Conservation (phyloP, 2,888 invertebrate genomes). For the Leucoma salicis region DNA sequence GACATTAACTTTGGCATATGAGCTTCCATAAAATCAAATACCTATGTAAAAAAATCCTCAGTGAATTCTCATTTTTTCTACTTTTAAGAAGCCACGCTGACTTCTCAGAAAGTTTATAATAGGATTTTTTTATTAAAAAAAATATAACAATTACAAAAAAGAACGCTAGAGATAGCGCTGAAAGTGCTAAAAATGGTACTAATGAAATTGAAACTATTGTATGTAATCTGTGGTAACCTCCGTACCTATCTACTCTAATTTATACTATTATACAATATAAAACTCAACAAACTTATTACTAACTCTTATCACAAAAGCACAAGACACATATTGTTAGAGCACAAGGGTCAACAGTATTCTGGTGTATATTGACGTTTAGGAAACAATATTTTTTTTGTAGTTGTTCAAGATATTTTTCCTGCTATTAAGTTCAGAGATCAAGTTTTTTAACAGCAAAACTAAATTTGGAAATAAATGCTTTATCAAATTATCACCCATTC, state of each 20-base stretch:
- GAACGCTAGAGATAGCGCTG: neutral
- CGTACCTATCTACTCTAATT: constrained; percentile 19
- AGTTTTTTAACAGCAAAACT: constrained; percentile 16
- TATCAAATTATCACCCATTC: too few species aligned
- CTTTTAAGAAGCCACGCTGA: too few species aligned
- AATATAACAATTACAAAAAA: too few species aligned
- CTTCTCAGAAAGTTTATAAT: too few species aligned
- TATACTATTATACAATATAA: constrained; percentile 9
- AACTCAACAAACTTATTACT: neutral
- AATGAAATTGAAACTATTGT: neutral
- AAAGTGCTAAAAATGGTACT: neutral
- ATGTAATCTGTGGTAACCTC: neutral
- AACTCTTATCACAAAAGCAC: neutral
- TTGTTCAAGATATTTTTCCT: constrained; percentile 1
- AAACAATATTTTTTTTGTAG: constrained; percentile 31
- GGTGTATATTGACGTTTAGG: constrained; percentile 28
- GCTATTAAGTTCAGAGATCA: constrained; percentile 17
- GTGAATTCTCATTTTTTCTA: too few species aligned
- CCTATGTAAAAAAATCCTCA: neutral
- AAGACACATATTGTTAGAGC: constrained; percentile 22
- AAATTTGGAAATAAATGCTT: too few species aligned
- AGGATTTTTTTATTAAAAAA: too few species aligned
- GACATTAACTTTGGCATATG: too few species aligned
- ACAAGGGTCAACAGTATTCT: constrained; percentile 3
- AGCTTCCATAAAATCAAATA: too few species aligned